Evolutionary conservation across 2,888 invertebrate species (phyloP), one percentile per base, ranked within the genome.

Genomic region (Neria commutata): DNA sequence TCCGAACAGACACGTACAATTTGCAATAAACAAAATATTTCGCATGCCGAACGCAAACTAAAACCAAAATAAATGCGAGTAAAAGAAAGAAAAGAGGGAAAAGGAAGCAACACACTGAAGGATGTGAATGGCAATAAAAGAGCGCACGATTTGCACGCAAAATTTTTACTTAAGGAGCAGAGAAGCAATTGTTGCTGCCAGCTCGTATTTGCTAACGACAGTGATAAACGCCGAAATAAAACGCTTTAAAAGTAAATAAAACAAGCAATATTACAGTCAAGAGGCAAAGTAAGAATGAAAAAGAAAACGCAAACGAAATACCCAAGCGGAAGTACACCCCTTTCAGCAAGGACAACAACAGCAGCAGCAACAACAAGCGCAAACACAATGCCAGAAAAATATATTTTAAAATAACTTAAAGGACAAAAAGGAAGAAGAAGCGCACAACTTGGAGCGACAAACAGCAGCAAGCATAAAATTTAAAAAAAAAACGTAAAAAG

Each of bases 161-260:
- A 19, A 19, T 8, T 19, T 42, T 42, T 14, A 21, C 42, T 42
- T 37, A 4, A n/a, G n/a, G n/a, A n/a, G 17, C 19, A 19, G 6
- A 42, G n/a, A n/a, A 19, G 37, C 17, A 8, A 42, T 37, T 37
- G 47, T 23, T 58, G 57, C 49, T 49, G 11, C 16, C 49, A 23
- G 54, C 24, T 42, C 25, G 48, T 59, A 51, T 55, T 59, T 59
- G 59, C 51, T 59, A 59, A 59, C 54, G 51, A 51, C 54, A 52
- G 45, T 45, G 52, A 56, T 60, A 60, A 60, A 56, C 55, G 60
- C 40, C 56, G 21, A 55, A 60, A 60, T 60, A 60, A 60, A 60
- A 56, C 42, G 60, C 48, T 56, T 56, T 52, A 53, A 60, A 60
- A 49, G 60, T 52, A 60, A 56, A 60, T 60, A 60, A 60, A 60